Conservation (phyloP, 2,888 invertebrate genomes). For the Lycophotia porphyrea region DNA sequence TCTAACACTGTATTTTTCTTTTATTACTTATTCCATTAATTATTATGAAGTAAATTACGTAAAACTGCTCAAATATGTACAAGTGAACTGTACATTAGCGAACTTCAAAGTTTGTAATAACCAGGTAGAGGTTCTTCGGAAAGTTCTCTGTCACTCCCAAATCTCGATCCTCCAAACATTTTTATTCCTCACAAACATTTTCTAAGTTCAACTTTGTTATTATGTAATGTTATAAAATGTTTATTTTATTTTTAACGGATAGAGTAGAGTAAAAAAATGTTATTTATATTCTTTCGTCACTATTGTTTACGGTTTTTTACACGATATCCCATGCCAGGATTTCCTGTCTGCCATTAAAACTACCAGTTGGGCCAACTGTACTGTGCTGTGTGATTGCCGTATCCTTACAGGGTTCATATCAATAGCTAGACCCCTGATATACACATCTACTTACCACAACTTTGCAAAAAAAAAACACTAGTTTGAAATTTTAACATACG, state of each 20-base stretch:
- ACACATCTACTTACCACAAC: not conserved
- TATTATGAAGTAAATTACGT: slow-evolving; percentile 10
- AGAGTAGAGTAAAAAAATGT: not conserved
- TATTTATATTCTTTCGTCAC: not conserved
- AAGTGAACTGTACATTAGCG: slow-evolving; percentile 16
- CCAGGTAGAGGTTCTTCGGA: slow-evolving; percentile 40
- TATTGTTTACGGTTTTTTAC: not conserved
- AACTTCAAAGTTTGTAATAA: slow-evolving; percentile 57
- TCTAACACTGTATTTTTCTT: not conserved
- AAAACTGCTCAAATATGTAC: slow-evolving; percentile 12
- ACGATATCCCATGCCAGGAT: not conserved
- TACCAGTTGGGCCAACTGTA: not conserved
- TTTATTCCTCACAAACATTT: slow-evolving; percentile 41
- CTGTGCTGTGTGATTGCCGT: not conserved
- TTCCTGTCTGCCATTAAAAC: not conserved
- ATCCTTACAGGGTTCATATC: not conserved
- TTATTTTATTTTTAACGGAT: slow-evolving; percentile 22
- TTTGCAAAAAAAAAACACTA: not conserved
- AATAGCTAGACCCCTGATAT: not conserved
- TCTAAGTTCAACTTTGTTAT: slow-evolving; percentile 14
- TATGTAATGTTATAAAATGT: slow-evolving; percentile 37
- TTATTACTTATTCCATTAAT: slow-evolving; percentile 3
- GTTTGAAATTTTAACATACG: not conserved
- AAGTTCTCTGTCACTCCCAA: slow-evolving; percentile 51
- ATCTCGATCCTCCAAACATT: slow-evolving; percentile 34